These are phyloP conservation scores for Sphenodon punctatus DNA, from an alignment of 2,797 vertebrate species.

Conservation along the genomic window DNA sequence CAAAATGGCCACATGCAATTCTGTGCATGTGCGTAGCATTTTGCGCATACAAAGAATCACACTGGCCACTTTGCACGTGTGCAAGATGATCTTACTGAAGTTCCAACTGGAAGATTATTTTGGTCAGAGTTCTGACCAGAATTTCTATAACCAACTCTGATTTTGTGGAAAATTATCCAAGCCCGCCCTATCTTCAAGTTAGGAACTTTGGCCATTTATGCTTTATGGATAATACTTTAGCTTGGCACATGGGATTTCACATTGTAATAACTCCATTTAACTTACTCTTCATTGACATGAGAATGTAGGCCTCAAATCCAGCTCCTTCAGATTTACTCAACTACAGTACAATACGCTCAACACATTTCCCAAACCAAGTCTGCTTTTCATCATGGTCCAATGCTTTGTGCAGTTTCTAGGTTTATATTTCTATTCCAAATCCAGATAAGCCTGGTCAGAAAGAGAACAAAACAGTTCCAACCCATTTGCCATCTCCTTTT, in stretches of 20 bases:
- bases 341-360: constrained; percentile 7
- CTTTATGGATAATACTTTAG: neutral
- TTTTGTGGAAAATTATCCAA: too few relatives aligned
- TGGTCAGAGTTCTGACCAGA: too few relatives aligned
- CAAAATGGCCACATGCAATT: too few relatives aligned
- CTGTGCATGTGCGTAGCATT: too few relatives aligned
- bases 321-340: neutral
- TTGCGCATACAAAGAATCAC: too few relatives aligned
- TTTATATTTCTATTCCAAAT: neutral
- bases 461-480: neutral
- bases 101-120: too few relatives aligned
- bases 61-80: too few relatives aligned
- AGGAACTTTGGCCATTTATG: too few relatives aligned
- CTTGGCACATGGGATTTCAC: neutral
- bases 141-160: too few relatives aligned
- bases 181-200: too few relatives aligned
- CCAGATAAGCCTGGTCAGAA: neutral
- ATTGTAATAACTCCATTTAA: neutral
- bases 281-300: neutral
- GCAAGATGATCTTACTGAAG: too few relatives aligned
- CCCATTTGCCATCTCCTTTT: neutral
- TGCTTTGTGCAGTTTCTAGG: neutral
- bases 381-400: constrained; percentile 1
- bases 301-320: constrained; percentile 2
- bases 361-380: neutral